Evolutionary conservation across 2,797 vertebrate species (phyloP).

Genomic region (Eidolon dupreanum): DNA sequence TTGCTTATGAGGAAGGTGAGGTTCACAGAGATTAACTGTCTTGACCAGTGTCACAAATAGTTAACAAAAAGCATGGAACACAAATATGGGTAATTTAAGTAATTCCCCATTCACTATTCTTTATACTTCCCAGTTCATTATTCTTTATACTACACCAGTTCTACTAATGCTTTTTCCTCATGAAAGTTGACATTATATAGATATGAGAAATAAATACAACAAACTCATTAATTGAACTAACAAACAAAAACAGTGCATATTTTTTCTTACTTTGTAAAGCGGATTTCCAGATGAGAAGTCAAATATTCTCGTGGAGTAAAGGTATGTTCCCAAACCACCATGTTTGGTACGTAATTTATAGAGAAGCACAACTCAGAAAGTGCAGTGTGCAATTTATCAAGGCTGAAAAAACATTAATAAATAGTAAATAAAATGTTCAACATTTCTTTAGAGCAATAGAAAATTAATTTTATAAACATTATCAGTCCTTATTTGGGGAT

Average conservation of each 20-base stretch:
- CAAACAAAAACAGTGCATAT: not conserved
- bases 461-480: constrained; percentile 11
- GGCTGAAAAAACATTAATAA: constrained; percentile 83
- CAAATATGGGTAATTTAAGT: not conserved
- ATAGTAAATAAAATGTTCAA: constrained; percentile 47
- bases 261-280: constrained; percentile 97
- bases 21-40: not conserved
- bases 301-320: constrained; percentile 98
- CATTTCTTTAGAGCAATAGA: constrained; percentile 49
- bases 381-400: constrained; percentile 99
- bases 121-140: not conserved
- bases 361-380: constrained; percentile 99
- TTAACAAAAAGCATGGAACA: not conserved
- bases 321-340: constrained; percentile 98
- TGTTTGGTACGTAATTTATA: constrained; percentile 99
- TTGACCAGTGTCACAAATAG: not conserved
- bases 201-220: not conserved
- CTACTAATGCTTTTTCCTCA: not conserved
- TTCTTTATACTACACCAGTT: not conserved
- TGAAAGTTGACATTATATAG: not conserved
- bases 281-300: constrained; percentile 99
- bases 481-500: not conserved
- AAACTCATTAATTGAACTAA: constrained; percentile 22
- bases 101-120: constrained; percentile 9
- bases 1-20: not conserved